Evolutionary conservation across 1,140 invertebrate genomes (phyloP).

Genomic region (Chionoecetes opilio): DNA sequence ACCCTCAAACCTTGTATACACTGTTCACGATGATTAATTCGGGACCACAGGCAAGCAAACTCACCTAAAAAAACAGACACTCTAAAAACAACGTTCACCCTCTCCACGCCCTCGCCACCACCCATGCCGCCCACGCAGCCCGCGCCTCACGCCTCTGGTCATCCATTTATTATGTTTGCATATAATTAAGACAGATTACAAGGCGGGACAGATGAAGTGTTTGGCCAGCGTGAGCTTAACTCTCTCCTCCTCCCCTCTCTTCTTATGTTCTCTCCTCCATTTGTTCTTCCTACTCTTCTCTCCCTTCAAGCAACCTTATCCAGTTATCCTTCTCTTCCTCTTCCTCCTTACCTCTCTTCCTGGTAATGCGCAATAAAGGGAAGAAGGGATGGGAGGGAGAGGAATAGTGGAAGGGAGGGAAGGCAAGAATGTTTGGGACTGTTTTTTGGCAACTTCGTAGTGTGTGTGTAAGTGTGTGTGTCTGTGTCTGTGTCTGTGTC

Average conservation of each 20-base stretch:
- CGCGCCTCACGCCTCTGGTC: background rate
- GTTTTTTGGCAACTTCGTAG: background rate
- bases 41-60: background rate
- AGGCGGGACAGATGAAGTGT: background rate
- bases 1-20: background rate
- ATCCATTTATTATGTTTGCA: conserved; percentile 9
- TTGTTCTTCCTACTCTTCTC: background rate
- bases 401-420: background rate
- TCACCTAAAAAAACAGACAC: background rate
- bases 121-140: background rate
- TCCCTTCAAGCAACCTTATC: background rate
- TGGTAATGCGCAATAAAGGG: background rate
- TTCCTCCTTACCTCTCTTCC: no score
- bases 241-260: background rate
- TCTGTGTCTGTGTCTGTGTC: background rate
- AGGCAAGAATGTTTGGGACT: background rate
- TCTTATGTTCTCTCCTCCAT: background rate
- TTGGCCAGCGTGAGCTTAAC: background rate
- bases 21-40: conserved; percentile 21
- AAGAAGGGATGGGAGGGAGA: background rate
- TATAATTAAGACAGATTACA: background rate
- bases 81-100: background rate
- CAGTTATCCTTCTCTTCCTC: no score
- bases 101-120: background rate
- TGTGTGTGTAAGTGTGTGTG: background rate